phyloP scores from a whole-genome alignment of 2,888 invertebrate species.

The Tetranychus piercei region DNA sequence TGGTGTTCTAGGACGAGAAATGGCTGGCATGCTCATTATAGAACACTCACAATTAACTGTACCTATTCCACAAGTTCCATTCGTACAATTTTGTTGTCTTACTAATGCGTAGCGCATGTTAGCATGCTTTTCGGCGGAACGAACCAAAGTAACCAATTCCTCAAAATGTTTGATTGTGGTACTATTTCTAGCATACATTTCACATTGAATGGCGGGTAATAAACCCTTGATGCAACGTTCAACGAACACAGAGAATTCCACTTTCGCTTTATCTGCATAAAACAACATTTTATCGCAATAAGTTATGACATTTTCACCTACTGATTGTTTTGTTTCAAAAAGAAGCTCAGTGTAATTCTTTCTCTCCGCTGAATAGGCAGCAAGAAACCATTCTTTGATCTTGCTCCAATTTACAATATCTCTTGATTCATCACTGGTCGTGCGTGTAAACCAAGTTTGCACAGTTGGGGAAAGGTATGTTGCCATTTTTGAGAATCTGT shows the following conservation, averaged over 20 bases:
- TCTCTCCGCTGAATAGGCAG: background rate
- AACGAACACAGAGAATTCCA: background rate
- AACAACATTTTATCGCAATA: background rate
- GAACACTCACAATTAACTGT: too few relatives aligned
- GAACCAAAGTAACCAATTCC: too few relatives aligned
- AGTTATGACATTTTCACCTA: background rate
- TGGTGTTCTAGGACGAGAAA: too few relatives aligned
- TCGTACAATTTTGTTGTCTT: too few relatives aligned
- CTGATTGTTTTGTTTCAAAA: background rate
- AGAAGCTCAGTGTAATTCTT: background rate
- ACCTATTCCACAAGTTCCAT: too few relatives aligned
- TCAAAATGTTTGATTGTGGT: too few relatives aligned
- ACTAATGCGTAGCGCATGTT: too few relatives aligned
- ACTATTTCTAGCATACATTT: background rate
- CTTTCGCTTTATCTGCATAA: background rate
- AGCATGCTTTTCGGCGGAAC: too few relatives aligned
- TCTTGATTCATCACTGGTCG: background rate
- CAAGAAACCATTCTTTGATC: background rate
- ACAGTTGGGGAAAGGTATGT: background rate
- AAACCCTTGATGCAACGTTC: background rate
- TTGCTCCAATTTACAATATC: background rate
- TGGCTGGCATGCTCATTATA: too few relatives aligned
- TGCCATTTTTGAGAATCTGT: background rate
- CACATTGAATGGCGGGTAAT: background rate
- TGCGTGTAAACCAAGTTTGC: background rate